phyloP scores from a whole-genome alignment of 2,888 invertebrate genomes.

The Aporophyla nigra region DNA sequence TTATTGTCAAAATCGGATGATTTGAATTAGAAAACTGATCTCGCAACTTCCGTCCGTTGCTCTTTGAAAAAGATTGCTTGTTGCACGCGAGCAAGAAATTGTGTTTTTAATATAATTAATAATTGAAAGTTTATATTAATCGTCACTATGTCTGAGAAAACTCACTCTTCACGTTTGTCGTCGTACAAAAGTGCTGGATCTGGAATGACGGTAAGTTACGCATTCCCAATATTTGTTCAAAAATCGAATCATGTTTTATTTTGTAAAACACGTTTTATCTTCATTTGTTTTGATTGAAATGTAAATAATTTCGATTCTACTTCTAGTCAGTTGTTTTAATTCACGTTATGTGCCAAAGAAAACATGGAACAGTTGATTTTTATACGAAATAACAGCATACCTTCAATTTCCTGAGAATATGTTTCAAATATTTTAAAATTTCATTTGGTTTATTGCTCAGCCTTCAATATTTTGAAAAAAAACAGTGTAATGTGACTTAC shows the following conservation, averaged over 20 bases:
- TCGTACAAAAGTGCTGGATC: conserved; percentile 95
- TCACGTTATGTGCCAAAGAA: fast-evolving
- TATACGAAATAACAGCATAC: conserved; percentile 3
- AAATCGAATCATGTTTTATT: conserved; percentile 4
- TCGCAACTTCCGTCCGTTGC: conserved; percentile 55
- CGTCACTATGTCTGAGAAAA: conserved; percentile 91
- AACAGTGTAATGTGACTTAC: not conserved
- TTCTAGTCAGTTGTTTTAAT: not conserved
- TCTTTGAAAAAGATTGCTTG: conserved; percentile 31
- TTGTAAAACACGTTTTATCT: not conserved
- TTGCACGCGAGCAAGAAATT: not conserved
- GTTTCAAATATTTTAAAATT: not conserved
- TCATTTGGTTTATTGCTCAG: not conserved
- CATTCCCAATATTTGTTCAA: conserved; percentile 28
- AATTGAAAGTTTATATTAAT: not conserved
- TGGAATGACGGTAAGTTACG: conserved; percentile 92
- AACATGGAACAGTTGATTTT: not conserved
- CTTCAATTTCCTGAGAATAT: not conserved
- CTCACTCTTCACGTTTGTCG: conserved; percentile 90
- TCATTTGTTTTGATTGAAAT: not conserved
- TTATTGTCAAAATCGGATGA: conserved; percentile 1
- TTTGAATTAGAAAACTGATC: not conserved
- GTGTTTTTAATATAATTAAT: conserved; percentile 3
- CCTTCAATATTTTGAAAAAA: not conserved
- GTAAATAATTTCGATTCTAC: not conserved